These are phyloP conservation scores for Onychostruthus taczanowskii DNA, from an alignment of 2,113 vertebrate genomes.

Conservation along the genomic window DNA sequence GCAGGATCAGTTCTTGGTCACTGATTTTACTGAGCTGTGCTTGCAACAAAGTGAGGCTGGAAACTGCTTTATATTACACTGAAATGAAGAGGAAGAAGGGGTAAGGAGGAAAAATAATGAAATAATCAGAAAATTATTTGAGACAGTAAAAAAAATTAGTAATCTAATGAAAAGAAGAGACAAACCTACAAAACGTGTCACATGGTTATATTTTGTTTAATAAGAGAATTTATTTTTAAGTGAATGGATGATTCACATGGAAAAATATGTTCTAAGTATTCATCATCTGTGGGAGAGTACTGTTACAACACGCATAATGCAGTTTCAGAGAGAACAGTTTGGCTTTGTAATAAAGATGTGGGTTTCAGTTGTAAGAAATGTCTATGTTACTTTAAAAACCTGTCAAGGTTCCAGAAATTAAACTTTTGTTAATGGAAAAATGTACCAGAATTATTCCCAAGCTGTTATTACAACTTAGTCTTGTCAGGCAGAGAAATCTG, in stretches of 20 bases:
- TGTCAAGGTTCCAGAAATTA: conserved; percentile 28
- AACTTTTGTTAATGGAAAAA: conserved; percentile 32
- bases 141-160: neutral
- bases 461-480: conserved; percentile 3
- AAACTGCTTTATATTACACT: neutral
- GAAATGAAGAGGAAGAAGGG: neutral
- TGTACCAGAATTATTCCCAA: neutral
- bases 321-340: conserved; percentile 41
- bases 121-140: conserved; percentile 17
- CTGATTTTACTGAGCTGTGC: neutral
- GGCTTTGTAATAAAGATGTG: conserved; percentile 45
- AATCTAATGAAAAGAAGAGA: conserved; percentile 5
- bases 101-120: neutral
- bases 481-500: neutral
- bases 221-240: conserved; percentile 28
- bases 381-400: neutral
- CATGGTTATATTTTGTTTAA: conserved; percentile 32
- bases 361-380: conserved; percentile 26
- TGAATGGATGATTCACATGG: conserved; percentile 61
- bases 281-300: conserved; percentile 37
- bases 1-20: neutral
- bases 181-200: neutral
- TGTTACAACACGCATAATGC: conserved; percentile 54
- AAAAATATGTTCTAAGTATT: conserved; percentile 56
- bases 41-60: neutral